Percentiles rank a stretch among this genome's conserved stretches.
Conservation (phyloP, 1,140 invertebrate species). For the Euwallacea similis region DNA sequence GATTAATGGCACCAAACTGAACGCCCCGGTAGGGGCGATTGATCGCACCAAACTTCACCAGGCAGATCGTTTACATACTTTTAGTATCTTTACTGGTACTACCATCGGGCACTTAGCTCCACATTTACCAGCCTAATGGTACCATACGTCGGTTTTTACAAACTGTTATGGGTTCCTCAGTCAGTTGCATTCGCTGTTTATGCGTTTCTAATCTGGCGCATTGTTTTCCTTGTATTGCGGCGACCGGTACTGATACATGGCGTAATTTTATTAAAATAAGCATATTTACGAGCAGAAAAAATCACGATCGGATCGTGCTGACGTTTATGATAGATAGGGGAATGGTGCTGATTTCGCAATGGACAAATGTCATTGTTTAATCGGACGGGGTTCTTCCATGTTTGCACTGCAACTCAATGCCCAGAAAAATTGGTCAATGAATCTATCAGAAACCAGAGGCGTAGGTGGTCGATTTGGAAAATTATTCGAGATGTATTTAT, state of each 20-base stretch:
- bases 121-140: conserved; percentile 41
- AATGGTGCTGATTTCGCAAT: too few relatives aligned
- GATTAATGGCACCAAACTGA: background rate
- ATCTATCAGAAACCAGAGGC: too few relatives aligned
- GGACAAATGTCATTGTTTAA: too few relatives aligned
- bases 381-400: too few relatives aligned
- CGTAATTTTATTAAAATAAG: conserved; percentile 5
- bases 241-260: background rate
- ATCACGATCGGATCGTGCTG: conserved; percentile 12
- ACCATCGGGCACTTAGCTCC: conserved; percentile 34
- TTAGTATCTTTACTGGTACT: conserved; percentile 28
- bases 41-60: conserved; percentile 14
- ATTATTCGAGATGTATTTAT: too few relatives aligned
- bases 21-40: conserved; percentile 7
- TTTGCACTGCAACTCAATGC: too few relatives aligned
- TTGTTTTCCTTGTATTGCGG: background rate
- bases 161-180: conserved; percentile 37
- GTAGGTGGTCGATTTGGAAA: too few relatives aligned
- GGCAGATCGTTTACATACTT: conserved; percentile 35
- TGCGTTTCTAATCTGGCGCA: conserved; percentile 33
- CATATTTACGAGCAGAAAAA: conserved; percentile 11
- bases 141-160: conserved; percentile 40
- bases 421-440: too few relatives aligned
- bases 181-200: conserved; percentile 35
- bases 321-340: too few relatives aligned